phyloP scores from a whole-genome alignment of 1,140 invertebrate genomes.

The Sminthurides bifidus region DNA sequence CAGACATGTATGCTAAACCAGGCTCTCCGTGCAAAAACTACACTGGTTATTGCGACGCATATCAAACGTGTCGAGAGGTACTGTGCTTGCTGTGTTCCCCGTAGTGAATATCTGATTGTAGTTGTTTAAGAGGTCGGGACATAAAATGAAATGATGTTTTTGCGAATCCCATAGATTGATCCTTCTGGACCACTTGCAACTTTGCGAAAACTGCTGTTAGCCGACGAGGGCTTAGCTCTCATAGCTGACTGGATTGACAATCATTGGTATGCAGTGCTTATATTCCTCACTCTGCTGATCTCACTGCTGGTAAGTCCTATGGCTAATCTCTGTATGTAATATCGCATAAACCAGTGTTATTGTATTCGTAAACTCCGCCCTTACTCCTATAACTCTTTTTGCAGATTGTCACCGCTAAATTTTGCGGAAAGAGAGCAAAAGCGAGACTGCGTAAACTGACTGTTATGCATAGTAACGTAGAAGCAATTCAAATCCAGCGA shows the following conservation, averaged over 20 bases:
- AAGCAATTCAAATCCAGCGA: constrained; percentile 30
- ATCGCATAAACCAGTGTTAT: too few species aligned
- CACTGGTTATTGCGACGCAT: constrained; percentile 88
- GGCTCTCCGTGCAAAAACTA: constrained; percentile 96
- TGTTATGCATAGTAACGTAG: constrained; percentile 30
- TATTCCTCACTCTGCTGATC: constrained; percentile 24
- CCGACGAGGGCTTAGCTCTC: constrained; percentile 74
- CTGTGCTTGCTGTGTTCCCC: background rate
- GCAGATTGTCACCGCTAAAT: constrained; percentile 17
- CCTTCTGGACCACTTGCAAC: constrained; percentile 88
- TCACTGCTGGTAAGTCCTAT: constrained; percentile 29
- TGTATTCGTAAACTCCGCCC: constrained; percentile 6
- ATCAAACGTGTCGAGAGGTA: constrained; percentile 19
- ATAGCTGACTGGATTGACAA: constrained; percentile 57
- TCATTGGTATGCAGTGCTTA: constrained; percentile 31
- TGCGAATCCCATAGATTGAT: constrained; percentile 48
- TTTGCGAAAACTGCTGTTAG: constrained; percentile 68
- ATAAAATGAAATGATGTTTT: too few species aligned
- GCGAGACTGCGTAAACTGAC: constrained; percentile 27
- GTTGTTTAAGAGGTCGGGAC: too few species aligned
- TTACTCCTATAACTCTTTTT: too few species aligned
- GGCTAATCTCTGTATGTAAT: too few species aligned
- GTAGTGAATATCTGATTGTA: background rate
- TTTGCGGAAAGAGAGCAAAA: constrained; percentile 28
- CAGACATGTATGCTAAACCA: constrained; percentile 84